phyloP scores from a whole-genome alignment of 2,113 vertebrate genomes.

The Tragelaphus scriptus region DNA sequence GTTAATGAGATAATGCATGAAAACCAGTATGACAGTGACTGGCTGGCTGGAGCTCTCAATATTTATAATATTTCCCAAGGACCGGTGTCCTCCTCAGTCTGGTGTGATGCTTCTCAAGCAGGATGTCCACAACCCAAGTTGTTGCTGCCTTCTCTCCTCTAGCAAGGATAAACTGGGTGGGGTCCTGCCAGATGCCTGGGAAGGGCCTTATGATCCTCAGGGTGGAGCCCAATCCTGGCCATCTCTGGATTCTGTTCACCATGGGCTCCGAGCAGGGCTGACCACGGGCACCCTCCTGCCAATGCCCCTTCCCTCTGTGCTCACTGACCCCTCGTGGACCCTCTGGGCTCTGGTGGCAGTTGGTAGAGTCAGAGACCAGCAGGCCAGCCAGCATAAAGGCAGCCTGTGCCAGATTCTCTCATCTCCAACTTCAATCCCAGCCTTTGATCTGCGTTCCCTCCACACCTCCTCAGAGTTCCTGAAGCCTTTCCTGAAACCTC shows the following conservation, averaged over 20 bases:
- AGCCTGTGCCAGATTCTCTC: not conserved
- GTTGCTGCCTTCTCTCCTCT: not conserved
- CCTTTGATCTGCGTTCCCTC: not conserved
- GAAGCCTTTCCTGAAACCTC: not conserved
- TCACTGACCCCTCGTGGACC: not conserved
- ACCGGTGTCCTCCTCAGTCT: not conserved
- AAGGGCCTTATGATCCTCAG: not conserved
- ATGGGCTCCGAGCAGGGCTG: not conserved
- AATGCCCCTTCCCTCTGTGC: not conserved
- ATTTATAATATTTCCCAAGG: not conserved
- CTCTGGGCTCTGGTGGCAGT: not conserved
- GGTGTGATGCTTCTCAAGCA: not conserved
- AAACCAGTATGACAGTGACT: not conserved
- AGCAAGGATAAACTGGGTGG: not conserved
- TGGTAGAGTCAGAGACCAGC: not conserved
- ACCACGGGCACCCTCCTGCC: not conserved
- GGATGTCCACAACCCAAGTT: no score
- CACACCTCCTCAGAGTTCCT: not conserved
- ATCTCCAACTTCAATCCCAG: not conserved
- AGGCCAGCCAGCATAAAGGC: not conserved
- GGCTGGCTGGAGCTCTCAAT: not conserved
- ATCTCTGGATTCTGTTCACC: not conserved
- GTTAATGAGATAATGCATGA: not conserved
- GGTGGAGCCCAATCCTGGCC: not conserved
- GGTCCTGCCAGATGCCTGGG: not conserved